These are phyloP conservation scores for Galagoides demidoff DNA, from an alignment of 2,797 vertebrate genomes.

Conservation along the genomic window DNA sequence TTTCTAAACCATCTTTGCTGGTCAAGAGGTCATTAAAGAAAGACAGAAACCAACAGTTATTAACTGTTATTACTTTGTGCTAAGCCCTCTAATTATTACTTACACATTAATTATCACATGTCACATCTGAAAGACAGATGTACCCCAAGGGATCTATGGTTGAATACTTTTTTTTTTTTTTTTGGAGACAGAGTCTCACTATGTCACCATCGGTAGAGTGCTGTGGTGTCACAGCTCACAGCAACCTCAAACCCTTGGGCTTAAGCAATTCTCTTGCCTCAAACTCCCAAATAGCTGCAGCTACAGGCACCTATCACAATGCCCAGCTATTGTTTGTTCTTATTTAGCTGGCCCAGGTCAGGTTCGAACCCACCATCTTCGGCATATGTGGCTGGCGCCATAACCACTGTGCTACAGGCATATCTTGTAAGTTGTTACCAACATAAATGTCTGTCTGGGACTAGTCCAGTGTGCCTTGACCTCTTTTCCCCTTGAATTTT, in stretches of 20 bases:
- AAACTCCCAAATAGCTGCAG: no score
- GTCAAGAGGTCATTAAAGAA: constrained; percentile 30
- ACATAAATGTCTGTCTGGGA: not conserved
- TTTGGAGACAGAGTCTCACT: no score
- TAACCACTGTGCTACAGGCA: no score
- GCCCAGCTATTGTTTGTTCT: no score
- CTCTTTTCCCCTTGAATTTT: not conserved
- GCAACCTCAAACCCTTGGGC: no score
- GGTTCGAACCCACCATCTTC: no score
- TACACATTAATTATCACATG: constrained; percentile 31
- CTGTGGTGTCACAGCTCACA: no score
- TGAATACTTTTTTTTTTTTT: not conserved
- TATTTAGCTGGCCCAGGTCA: no score
- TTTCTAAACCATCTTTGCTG: not conserved
- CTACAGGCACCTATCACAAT: no score
- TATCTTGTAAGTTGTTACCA: constrained; percentile 16
- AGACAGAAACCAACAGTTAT: constrained; percentile 5
- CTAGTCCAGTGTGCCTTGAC: not conserved
- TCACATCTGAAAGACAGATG: constrained; percentile 33
- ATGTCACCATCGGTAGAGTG: no score
- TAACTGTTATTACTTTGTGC: not conserved
- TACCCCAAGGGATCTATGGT: not conserved
- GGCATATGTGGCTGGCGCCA: no score
- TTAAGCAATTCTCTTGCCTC: no score
- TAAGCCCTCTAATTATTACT: constrained; percentile 1